phyloP scores from a whole-genome alignment of 2,888 invertebrate genomes.

The Caenorhabditis sulstoni region DNA sequence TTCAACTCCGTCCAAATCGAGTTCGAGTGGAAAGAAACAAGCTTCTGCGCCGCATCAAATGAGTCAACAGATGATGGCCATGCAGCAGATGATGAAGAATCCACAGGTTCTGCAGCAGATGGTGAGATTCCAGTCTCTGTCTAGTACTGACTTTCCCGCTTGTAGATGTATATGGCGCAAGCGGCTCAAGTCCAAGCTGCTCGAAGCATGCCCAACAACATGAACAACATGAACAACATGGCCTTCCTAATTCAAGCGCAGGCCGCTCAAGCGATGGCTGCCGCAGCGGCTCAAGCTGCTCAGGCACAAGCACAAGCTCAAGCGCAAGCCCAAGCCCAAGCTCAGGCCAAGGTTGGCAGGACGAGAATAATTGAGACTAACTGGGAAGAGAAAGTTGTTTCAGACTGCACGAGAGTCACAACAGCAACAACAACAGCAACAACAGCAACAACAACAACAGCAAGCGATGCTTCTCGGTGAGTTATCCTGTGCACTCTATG shows the following conservation, averaged over 20 bases:
- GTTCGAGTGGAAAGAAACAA: slow-evolving; percentile 23
- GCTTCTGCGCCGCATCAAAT: slow-evolving; percentile 12
- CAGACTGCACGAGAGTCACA: slow-evolving; percentile 10
- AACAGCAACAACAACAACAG: slow-evolving; percentile 25
- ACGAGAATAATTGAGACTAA: no score
- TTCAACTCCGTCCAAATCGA: slow-evolving; percentile 30
- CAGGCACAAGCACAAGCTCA: slow-evolving; percentile 50
- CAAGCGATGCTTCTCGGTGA: slow-evolving; percentile 19
- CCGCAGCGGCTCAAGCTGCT: slow-evolving; percentile 15
- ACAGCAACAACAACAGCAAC: slow-evolving; percentile 18
- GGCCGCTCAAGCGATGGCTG: slow-evolving; percentile 9
- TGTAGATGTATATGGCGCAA: slow-evolving; percentile 12
- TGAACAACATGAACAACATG: slow-evolving; percentile 13
- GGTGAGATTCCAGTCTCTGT: slow-evolving; percentile 34
- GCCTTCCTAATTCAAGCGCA: slow-evolving; percentile 17
- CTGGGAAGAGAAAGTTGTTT: no score
- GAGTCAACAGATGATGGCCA: slow-evolving; percentile 14
- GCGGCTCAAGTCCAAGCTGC: slow-evolving; percentile 9
- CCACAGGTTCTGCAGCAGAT: slow-evolving; percentile 41
- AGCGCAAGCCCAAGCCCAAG: slow-evolving; percentile 49
- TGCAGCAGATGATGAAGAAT: slow-evolving; percentile 27
- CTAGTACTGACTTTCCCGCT: no score
- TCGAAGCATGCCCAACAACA: slow-evolving; percentile 15
- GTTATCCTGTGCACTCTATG: background rate
- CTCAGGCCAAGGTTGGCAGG: slow-evolving; percentile 22